Conservation (phyloP, 2,113 vertebrate genomes). For the Gymnocephalus cernua region DNA sequence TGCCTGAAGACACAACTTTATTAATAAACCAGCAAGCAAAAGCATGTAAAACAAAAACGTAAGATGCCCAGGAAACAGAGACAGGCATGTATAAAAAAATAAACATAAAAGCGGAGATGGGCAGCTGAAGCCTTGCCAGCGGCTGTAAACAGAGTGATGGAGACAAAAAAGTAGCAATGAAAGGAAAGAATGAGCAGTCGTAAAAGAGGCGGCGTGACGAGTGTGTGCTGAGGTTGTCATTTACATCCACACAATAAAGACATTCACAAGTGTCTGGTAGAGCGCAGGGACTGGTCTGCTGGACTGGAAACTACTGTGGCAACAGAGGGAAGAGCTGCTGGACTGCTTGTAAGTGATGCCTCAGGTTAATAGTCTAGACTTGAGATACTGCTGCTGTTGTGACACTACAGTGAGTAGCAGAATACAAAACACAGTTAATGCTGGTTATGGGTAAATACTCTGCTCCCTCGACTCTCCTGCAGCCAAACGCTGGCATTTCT, state of each 20-base stretch:
- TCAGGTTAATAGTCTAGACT: constrained; percentile 16
- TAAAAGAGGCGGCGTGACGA: constrained; percentile 16
- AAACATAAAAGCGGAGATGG: constrained; percentile 40
- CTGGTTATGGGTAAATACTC: constrained; percentile 52
- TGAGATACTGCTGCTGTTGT: constrained; percentile 24
- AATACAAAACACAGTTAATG: constrained; percentile 35
- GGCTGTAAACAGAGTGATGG: constrained; percentile 56
- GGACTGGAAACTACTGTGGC: constrained; percentile 25
- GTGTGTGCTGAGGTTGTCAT: constrained; percentile 42
- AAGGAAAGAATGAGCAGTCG: constrained; percentile 19
- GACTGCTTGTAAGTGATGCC: constrained; percentile 3
- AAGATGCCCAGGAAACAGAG: constrained; percentile 38
- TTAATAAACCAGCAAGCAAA: constrained; percentile 78
- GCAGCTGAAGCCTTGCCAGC: constrained; percentile 41
- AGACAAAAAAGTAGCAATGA: constrained; percentile 33
- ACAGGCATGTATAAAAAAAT: constrained; percentile 64
- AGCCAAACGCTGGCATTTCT: constrained; percentile 18
- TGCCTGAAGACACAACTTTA: constrained; percentile 77
- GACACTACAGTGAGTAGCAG: constrained; percentile 32
- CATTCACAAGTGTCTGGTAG: constrained; percentile 70
- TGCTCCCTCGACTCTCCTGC: neutral
- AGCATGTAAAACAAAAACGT: constrained; percentile 66
- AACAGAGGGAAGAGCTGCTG: constrained; percentile 5
- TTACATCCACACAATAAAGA: constrained; percentile 69
- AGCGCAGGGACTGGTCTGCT: constrained; percentile 29